Conservation (phyloP, 2,888 invertebrate species). For the Orchesella flavescens region DNA sequence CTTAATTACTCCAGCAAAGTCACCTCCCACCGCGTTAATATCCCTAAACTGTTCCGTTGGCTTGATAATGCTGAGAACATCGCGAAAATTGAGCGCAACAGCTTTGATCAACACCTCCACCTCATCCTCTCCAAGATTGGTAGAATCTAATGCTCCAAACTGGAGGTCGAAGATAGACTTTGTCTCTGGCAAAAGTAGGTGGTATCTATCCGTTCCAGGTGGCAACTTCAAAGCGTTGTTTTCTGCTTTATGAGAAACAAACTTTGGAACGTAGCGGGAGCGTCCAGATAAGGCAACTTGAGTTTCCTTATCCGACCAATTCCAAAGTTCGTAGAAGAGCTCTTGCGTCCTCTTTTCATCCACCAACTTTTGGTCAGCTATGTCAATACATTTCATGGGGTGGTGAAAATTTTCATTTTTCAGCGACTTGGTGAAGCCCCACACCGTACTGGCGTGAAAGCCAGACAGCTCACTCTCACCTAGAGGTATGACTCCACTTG, state of each 20-base stretch:
- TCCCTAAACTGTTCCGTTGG: slow-evolving; percentile 25
- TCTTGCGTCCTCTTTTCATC: background rate
- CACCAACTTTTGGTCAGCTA: background rate
- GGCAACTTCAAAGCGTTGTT: background rate
- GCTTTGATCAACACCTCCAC: slow-evolving; percentile 33
- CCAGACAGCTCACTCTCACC: background rate
- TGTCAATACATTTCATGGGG: slow-evolving; percentile 2
- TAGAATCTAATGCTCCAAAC: slow-evolving; percentile 1
- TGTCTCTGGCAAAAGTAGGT: slow-evolving; percentile 26
- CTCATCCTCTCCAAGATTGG: background rate
- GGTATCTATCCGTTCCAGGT: slow-evolving; percentile 8
- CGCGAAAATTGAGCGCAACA: slow-evolving; percentile 25
- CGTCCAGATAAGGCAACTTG: background rate
- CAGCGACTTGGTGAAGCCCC: slow-evolving; percentile 15
- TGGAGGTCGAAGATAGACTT: slow-evolving; percentile 24
- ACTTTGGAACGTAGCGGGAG: background rate
- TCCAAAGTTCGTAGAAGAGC: slow-evolving; percentile 10
- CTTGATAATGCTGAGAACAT: slow-evolving; percentile 33
- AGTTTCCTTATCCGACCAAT: background rate
- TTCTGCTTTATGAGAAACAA: background rate
- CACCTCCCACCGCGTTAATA: slow-evolving; percentile 33
- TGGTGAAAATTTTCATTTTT: slow-evolving; percentile 1
- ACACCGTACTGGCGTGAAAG: background rate
- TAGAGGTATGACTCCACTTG: background rate
- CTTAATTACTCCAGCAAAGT: slow-evolving; percentile 36